A percentile compares a stretch with the other conserved stretches of the same genome.
These are phyloP conservation scores for Tinea semifulvella DNA, from an alignment of 2,888 invertebrate species.

Conservation along the genomic window DNA sequence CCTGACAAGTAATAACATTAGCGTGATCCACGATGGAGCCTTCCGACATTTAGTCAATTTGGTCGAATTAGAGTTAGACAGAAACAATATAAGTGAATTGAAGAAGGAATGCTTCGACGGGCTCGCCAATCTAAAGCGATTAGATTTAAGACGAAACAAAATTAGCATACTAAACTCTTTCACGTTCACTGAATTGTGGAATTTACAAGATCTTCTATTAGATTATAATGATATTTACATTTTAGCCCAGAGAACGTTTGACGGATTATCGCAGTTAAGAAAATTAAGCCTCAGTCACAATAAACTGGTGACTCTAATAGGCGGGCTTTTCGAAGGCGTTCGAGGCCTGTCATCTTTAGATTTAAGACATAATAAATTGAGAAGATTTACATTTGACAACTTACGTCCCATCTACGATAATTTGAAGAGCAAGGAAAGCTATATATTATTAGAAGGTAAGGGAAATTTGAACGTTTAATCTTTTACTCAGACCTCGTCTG, in stretches of 20 bases:
- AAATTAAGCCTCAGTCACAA: slow-evolving; percentile 80
- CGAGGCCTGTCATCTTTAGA: slow-evolving; percentile 77
- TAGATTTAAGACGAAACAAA: slow-evolving; percentile 79
- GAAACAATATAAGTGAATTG: slow-evolving; percentile 77
- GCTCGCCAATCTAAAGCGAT: slow-evolving; percentile 73
- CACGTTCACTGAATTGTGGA: slow-evolving; percentile 81
- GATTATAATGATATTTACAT: slow-evolving; percentile 76
- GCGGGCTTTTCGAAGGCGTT: slow-evolving; percentile 76
- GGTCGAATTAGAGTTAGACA: slow-evolving; percentile 81
- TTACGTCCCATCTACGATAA: slow-evolving; percentile 79
- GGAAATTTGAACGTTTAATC: slow-evolving; percentile 1
- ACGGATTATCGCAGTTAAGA: slow-evolving; percentile 76
- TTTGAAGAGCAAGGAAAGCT: slow-evolving; percentile 76
- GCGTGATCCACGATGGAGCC: slow-evolving; percentile 84
- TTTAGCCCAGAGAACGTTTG: slow-evolving; percentile 79
- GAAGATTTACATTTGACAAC: slow-evolving; percentile 78
- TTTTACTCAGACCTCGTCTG: slow-evolving; percentile 7
- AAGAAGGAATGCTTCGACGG: slow-evolving; percentile 82
- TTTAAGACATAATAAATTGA: slow-evolving; percentile 78
- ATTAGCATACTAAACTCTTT: slow-evolving; percentile 79
- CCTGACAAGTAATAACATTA: slow-evolving; percentile 87
- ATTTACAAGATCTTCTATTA: slow-evolving; percentile 73
- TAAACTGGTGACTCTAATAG: slow-evolving; percentile 73
- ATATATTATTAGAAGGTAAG: slow-evolving; percentile 81
- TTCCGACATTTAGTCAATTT: slow-evolving; percentile 78